A percentile compares a stretch with the other conserved stretches of the same genome.
Conservation (phyloP, 2,113 vertebrate genomes). For the Todiramphus chloris region DNA sequence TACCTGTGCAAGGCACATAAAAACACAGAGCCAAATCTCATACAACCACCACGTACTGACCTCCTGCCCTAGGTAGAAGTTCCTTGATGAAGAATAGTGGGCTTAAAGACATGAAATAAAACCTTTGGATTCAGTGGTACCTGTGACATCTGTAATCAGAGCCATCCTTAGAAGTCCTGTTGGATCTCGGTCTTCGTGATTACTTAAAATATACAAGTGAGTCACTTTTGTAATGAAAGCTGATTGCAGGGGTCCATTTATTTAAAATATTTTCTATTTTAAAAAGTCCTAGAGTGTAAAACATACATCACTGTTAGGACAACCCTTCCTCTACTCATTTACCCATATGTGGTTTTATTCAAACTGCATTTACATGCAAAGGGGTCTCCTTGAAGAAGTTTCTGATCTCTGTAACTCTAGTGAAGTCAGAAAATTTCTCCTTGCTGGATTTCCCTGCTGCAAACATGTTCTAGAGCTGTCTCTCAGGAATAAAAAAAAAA, state of each 20-base stretch:
- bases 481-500: neutral
- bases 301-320: neutral
- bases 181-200: neutral
- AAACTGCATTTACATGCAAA: neutral
- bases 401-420: neutral
- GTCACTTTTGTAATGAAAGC: fast-evolving
- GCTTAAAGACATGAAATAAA: neutral
- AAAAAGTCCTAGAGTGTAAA: neutral
- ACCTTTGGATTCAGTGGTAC: neutral
- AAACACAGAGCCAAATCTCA: neutral
- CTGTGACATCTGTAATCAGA: neutral
- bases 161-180: neutral
- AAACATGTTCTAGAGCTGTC: neutral
- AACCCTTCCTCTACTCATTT: neutral
- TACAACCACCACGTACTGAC: fast-evolving
- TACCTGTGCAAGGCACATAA: neutral
- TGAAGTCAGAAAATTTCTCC: neutral
- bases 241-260: neutral
- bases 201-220: neutral
- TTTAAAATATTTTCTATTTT: neutral
- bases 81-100: neutral
- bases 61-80: neutral
- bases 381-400: neutral
- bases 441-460: neutral
- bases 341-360: neutral